Conservation (phyloP, 2,797 vertebrate species). For the Poliocrania exsul region DNA sequence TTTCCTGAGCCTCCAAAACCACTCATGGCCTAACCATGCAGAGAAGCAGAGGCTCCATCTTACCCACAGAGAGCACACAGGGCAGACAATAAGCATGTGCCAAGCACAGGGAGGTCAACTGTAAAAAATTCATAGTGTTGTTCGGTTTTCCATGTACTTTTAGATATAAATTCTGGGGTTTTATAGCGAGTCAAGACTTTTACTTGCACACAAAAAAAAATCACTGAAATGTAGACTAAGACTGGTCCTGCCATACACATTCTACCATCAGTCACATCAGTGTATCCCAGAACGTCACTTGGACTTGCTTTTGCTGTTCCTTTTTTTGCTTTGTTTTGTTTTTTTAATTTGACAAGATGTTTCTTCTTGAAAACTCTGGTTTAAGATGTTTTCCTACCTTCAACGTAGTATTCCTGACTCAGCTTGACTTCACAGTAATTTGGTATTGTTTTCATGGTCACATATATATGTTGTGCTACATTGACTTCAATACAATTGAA, state of each 20-base stretch:
- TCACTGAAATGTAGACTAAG: not conserved
- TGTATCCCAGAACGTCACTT: not conserved
- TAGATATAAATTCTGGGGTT: not conserved
- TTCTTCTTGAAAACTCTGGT: not conserved
- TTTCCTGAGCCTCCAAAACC: not conserved
- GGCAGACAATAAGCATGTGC: not conserved
- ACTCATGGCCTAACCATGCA: not conserved
- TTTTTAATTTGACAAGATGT: not conserved
- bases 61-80: not conserved
- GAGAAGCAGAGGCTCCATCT: not conserved
- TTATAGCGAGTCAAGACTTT: not conserved
- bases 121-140: not conserved
- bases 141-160: not conserved
- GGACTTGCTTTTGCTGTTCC: not conserved
- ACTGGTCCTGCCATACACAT: not conserved
- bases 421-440: constrained; percentile 81
- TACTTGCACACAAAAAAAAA: not conserved
- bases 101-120: not conserved
- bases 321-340: fast-evolving
- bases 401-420: constrained; percentile 76
- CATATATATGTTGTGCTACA: constrained; percentile 76
- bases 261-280: not conserved
- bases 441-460: constrained; percentile 85
- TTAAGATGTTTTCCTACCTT: constrained; percentile 78
- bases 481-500: constrained; percentile 82